Percentiles rank a stretch among this genome's conserved stretches.
phyloP scores from a whole-genome alignment of 2,113 vertebrate genomes.

The Laterallus jamaicensis region DNA sequence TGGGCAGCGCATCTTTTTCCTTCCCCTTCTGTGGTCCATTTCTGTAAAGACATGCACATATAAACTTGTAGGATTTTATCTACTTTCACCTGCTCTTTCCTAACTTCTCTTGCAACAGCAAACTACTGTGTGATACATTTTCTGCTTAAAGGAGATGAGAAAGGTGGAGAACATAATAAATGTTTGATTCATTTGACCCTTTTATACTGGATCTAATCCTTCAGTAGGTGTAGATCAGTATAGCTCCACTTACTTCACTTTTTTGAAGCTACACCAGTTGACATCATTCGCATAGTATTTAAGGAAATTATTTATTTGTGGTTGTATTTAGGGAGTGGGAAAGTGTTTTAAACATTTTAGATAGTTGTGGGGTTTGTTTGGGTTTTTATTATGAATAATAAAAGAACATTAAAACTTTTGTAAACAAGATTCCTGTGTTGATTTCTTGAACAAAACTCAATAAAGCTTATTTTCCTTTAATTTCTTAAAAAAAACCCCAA shows the following conservation, averaged over 20 bases:
- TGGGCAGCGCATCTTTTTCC: background rate
- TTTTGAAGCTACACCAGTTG: background rate
- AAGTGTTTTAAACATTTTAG: background rate
- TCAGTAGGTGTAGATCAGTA: background rate
- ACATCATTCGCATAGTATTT: background rate
- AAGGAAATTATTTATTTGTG: background rate
- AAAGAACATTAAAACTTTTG: background rate
- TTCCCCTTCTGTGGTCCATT: background rate
- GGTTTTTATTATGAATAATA: background rate
- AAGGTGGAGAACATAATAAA: background rate
- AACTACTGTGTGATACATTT: background rate
- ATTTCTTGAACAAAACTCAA: background rate
- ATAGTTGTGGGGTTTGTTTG: too few relatives aligned
- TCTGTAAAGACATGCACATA: background rate
- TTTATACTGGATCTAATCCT: background rate
- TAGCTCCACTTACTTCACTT: background rate
- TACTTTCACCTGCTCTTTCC: background rate
- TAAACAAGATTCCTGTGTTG: background rate
- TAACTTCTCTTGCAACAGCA: background rate
- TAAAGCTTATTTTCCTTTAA: background rate
- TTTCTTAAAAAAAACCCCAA: background rate
- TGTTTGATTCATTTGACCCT: background rate
- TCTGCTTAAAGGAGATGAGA: background rate
- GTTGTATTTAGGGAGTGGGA: rapidly evolving
- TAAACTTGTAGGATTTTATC: slow-evolving; percentile 19